Evolutionary conservation across 2,797 vertebrate species (phyloP).

Genomic region (Chelmon rostratus): DNA sequence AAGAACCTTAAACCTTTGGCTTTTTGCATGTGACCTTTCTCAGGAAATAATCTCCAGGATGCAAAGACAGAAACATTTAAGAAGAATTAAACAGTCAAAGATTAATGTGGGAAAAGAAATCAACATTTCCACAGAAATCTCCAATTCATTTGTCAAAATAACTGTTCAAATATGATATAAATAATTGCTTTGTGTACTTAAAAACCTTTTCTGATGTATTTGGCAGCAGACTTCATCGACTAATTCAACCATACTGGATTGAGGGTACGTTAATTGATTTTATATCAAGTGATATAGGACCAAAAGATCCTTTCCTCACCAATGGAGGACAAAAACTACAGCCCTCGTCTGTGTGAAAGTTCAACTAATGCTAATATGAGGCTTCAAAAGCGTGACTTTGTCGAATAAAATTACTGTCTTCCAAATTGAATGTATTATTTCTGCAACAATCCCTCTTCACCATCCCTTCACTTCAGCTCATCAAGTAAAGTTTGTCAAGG

Average conservation of each 20-base stretch:
- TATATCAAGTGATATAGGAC: background rate
- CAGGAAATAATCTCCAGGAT: background rate
- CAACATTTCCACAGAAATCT: background rate
- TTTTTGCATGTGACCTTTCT: conserved; percentile 30
- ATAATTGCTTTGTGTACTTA: background rate
- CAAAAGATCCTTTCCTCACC: too few relatives aligned
- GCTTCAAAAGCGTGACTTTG: background rate
- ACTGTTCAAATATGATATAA: background rate
- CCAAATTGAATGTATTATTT: background rate
- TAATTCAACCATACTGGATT: background rate
- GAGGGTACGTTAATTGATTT: background rate
- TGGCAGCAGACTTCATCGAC: background rate
- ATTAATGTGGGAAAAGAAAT: background rate
- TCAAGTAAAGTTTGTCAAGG: background rate
- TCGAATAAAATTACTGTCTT: background rate
- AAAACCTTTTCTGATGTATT: background rate
- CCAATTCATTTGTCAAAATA: background rate
- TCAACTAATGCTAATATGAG: background rate
- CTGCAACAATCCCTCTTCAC: background rate
- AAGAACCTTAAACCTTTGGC: background rate
- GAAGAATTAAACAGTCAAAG: conserved; percentile 1
- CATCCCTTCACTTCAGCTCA: background rate
- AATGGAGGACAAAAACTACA: background rate
- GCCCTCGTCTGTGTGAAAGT: background rate
- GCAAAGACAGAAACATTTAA: background rate